phyloP scores from a whole-genome alignment of 1,140 invertebrate species.

The Aphaenogaster ashmeadi region DNA sequence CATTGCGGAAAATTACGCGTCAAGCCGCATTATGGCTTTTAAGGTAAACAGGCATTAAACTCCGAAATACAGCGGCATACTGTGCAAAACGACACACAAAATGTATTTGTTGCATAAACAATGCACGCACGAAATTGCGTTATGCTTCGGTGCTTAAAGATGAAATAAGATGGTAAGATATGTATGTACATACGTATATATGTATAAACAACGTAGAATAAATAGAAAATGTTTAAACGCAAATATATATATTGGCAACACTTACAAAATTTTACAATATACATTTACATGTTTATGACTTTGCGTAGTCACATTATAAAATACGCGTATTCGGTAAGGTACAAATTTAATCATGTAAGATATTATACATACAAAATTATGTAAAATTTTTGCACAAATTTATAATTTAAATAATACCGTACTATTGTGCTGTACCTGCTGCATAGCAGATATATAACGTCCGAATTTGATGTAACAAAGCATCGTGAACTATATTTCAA shows the following conservation, averaged over 20 bases:
- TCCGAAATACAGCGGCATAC: constrained; percentile 21
- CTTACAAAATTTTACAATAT: background rate
- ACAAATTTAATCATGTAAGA: background rate
- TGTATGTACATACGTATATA: background rate
- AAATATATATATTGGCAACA: background rate
- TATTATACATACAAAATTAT: background rate
- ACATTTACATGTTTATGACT: background rate
- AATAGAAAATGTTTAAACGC: background rate
- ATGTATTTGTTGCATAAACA: constrained; percentile 56
- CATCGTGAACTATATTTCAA: background rate
- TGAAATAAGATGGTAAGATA: constrained; percentile 24
- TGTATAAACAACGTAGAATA: background rate
- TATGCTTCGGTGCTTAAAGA: constrained; percentile 46
- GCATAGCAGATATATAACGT: background rate
- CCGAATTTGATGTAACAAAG: constrained; percentile 7
- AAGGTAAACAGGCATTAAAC: constrained; percentile 60
- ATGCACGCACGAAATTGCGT: constrained; percentile 27
- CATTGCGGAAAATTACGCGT: constrained; percentile 62
- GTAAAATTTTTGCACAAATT: background rate
- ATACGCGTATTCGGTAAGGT: background rate
- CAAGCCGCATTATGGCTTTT: constrained; percentile 59
- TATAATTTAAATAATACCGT: background rate
- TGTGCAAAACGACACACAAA: constrained; percentile 24
- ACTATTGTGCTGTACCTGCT: background rate
- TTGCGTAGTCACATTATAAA: background rate